Evolutionary conservation across 1,140 invertebrate genomes (phyloP).

Genomic region (Neodiprion fabricii): DNA sequence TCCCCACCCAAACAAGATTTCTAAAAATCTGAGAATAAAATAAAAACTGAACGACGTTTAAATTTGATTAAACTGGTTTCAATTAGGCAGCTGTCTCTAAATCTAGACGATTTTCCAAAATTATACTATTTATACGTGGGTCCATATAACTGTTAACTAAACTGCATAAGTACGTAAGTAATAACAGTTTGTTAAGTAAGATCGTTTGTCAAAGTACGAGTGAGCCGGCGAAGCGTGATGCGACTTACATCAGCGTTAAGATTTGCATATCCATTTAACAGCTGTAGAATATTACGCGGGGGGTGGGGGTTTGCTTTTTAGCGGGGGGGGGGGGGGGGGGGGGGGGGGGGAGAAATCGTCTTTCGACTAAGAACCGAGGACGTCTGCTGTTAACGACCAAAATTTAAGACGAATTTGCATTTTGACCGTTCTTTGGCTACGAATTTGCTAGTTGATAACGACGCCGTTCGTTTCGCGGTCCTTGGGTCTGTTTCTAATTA

Average conservation of each 20-base stretch:
- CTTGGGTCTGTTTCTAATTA: background rate
- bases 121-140: too few relatives aligned
- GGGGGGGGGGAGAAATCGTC: too few relatives aligned
- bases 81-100: too few relatives aligned
- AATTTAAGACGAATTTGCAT: slow-evolving; percentile 58
- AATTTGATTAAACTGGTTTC: too few relatives aligned
- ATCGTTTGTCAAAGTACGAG: background rate
- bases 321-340: too few relatives aligned
- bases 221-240: background rate
- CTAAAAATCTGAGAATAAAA: too few relatives aligned
- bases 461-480: slow-evolving; percentile 23
- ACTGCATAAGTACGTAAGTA: background rate
- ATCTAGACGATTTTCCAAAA: too few relatives aligned
- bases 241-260: slow-evolving; percentile 20
- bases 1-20: too few relatives aligned
- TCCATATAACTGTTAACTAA: too few relatives aligned
- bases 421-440: slow-evolving; percentile 49
- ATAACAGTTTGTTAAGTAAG: slow-evolving; percentile 3
- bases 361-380: slow-evolving; percentile 34
- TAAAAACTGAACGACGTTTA: too few relatives aligned
- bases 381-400: slow-evolving; percentile 56
- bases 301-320: too few relatives aligned
- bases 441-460: slow-evolving; percentile 47
- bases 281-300: slow-evolving; percentile 27
- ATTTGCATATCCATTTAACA: slow-evolving; percentile 61